A percentile compares a stretch with the other conserved stretches of the same genome.
Evolutionary conservation across 2,888 invertebrate species (phyloP).

Genomic region (Fragum whitleyi): DNA sequence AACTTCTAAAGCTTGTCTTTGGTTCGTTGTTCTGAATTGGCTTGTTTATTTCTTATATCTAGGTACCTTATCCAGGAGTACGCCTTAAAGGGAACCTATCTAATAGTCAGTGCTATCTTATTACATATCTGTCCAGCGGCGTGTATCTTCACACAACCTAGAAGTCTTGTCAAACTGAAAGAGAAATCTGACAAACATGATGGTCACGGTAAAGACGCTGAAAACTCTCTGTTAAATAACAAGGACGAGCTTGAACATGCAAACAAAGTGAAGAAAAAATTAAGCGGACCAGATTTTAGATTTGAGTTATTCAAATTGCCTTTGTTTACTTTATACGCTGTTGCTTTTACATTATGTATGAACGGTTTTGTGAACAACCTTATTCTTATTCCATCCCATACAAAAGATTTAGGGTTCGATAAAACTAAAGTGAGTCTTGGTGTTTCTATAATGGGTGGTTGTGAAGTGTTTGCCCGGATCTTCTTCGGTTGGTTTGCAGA

Average conservation of each 20-base stretch:
- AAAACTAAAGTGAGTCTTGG: slow-evolving; percentile 72
- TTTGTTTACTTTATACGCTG: slow-evolving; percentile 89
- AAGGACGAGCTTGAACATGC: neutral
- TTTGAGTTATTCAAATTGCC: slow-evolving; percentile 61
- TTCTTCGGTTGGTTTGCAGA: slow-evolving; percentile 91
- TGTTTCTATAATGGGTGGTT: slow-evolving; percentile 90
- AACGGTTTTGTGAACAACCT: slow-evolving; percentile 92
- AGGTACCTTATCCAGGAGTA: slow-evolving; percentile 55
- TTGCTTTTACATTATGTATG: slow-evolving; percentile 91
- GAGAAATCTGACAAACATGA: neutral
- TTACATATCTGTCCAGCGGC: slow-evolving; percentile 59
- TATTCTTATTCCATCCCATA: slow-evolving; percentile 91
- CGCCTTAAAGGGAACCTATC: slow-evolving; percentile 51
- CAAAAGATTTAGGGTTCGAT: slow-evolving; percentile 88
- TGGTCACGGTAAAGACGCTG: neutral
- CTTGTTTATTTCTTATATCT: no score
- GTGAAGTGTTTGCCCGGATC: slow-evolving; percentile 90
- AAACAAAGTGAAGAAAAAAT: neutral
- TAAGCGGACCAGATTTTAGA: slow-evolving; percentile 17
- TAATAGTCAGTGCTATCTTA: slow-evolving; percentile 53
- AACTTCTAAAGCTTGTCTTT: no score
- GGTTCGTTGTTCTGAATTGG: no score
- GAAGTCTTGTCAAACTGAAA: slow-evolving; percentile 16
- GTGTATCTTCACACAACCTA: slow-evolving; percentile 55
- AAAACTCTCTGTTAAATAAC: neutral